Percentiles rank a stretch among this genome's conserved stretches.
Evolutionary conservation across 1,140 invertebrate species (phyloP).

Genomic region (Drosophila watanabei): DNA sequence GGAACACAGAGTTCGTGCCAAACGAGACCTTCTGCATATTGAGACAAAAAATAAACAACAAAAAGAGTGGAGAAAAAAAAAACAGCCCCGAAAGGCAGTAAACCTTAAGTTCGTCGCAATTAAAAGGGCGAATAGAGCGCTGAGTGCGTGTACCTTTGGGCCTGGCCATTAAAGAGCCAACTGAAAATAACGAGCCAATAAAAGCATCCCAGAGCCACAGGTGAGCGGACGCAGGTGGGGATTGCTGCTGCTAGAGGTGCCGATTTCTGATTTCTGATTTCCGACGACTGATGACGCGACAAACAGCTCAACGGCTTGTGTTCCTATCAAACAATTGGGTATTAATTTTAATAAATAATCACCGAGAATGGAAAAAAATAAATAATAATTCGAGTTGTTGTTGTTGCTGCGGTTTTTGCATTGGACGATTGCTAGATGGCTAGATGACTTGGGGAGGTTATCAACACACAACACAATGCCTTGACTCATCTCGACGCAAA

Average conservation of each 20-base stretch:
- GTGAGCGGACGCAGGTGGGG: conserved; percentile 49
- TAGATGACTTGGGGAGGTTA: conserved; percentile 63
- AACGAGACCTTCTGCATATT: conserved; percentile 80
- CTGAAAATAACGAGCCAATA: conserved; percentile 80
- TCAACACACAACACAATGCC: conserved; percentile 76
- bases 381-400: conserved; percentile 60
- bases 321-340: conserved; percentile 80
- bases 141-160: conserved; percentile 49
- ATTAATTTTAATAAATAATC: conserved; percentile 84
- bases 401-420: conserved; percentile 63
- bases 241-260: neutral
- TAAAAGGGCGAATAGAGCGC: conserved; percentile 70
- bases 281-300: conserved; percentile 67
- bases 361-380: conserved; percentile 72
- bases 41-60: conserved; percentile 46
- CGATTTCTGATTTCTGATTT: conserved; percentile 18
- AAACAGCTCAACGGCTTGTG: conserved; percentile 40
- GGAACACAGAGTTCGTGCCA: conserved; percentile 71
- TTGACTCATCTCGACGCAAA: conserved; percentile 65
- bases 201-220: conserved; percentile 58
- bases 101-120: conserved; percentile 61
- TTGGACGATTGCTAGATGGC: conserved; percentile 33
- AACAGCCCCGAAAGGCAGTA: conserved; percentile 38
- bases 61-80: neutral
- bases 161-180: conserved; percentile 57